phyloP scores from a whole-genome alignment of 2,888 invertebrate species.

The Drosophila kuntzei region DNA sequence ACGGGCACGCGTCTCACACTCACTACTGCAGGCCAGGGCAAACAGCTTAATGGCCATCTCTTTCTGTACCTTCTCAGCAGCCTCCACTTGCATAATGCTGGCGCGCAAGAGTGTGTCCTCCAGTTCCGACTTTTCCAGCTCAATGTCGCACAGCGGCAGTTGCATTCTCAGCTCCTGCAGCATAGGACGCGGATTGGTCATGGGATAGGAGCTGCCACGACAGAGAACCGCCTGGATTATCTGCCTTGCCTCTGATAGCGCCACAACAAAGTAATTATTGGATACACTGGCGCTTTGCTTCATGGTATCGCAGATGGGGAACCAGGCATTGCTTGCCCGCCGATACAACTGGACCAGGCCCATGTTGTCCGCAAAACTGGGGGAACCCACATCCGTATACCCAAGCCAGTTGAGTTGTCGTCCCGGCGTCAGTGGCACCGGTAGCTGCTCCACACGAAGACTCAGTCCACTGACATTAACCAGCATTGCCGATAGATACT shows the following conservation, averaged over 20 bases:
- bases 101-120: slow-evolving; percentile 91
- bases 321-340: slow-evolving; percentile 90
- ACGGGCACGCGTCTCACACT: slow-evolving; percentile 93
- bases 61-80: slow-evolving; percentile 89
- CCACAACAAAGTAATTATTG: slow-evolving; percentile 91
- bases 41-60: slow-evolving; percentile 95
- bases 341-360: slow-evolving; percentile 91
- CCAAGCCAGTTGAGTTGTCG: slow-evolving; percentile 91
- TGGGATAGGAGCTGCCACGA: slow-evolving; percentile 94
- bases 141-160: slow-evolving; percentile 92
- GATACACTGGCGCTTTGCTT: slow-evolving; percentile 89
- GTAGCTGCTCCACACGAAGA: slow-evolving; percentile 86
- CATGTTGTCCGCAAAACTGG: slow-evolving; percentile 90
- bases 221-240: slow-evolving; percentile 94
- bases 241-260: slow-evolving; percentile 92
- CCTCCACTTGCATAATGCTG: slow-evolving; percentile 88
- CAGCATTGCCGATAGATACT: slow-evolving; percentile 87
- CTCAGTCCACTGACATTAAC: slow-evolving; percentile 86
- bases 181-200: slow-evolving; percentile 94
- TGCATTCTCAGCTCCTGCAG: slow-evolving; percentile 91
- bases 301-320: slow-evolving; percentile 91
- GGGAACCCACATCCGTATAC: slow-evolving; percentile 92
- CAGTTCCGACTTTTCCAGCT: slow-evolving; percentile 92
- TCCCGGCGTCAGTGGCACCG: slow-evolving; percentile 89
- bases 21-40: slow-evolving; percentile 94